Evolutionary conservation across 2,113 vertebrate genomes (phyloP).

Genomic region (Nicator chloris): DNA sequence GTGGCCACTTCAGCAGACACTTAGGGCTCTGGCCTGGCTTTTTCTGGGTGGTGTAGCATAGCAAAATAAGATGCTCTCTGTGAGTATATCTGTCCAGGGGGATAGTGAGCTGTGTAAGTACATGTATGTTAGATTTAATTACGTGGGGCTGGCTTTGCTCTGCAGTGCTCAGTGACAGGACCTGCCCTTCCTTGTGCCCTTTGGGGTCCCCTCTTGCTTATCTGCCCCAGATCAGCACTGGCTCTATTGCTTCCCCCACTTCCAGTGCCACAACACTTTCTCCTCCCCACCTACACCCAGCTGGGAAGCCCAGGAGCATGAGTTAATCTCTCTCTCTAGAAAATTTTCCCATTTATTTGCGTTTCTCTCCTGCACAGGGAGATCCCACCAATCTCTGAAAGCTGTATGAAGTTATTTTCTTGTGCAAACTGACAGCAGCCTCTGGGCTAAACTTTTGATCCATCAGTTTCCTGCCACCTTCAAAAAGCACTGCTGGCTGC

Average conservation of each 20-base stretch:
- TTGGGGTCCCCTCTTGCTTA: not conserved
- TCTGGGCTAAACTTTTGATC: constrained; percentile 67
- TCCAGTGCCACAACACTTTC: not conserved
- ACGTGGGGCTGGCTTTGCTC: accelerated
- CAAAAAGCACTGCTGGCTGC: not conserved
- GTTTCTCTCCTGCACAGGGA: not conserved
- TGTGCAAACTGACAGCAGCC: constrained; percentile 67
- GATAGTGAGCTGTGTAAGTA: not conserved
- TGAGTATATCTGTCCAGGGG: not conserved
- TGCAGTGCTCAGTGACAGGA: not conserved
- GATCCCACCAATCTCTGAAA: not conserved
- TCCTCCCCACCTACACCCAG: not conserved
- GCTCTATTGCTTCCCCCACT: not conserved
- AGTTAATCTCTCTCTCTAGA: not conserved
- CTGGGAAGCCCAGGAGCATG: not conserved
- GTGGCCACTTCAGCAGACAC: not conserved
- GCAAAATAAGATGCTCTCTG: not conserved
- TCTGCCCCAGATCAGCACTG: not conserved
- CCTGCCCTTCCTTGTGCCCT: not conserved
- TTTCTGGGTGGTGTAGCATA: not conserved
- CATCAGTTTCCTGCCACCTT: constrained; percentile 47
- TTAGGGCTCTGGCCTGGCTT: not conserved
- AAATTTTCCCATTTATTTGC: not conserved
- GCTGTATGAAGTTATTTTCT: constrained; percentile 51
- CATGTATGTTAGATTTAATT: not conserved